Base-by-base conservation (phyloP, 1,140 invertebrate species). In the Tetramorium parvispinum region DNA sequence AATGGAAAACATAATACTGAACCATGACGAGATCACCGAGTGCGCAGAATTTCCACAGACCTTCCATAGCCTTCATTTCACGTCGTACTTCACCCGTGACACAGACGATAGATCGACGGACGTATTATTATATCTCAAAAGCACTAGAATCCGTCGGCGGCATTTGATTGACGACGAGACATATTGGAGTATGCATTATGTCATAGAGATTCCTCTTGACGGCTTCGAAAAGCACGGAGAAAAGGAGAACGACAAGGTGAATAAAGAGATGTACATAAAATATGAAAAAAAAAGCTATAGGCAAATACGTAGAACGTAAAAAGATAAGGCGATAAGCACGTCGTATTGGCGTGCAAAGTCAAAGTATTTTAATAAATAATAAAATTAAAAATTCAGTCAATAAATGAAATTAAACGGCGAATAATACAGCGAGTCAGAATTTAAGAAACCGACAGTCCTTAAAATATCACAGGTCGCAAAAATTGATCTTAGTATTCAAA, bases 111-210 rank as follows among this genome's bases (percentile, higher is more conserved):
- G 63, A 77, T 90, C 61, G 81, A 81, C 81, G 68, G 68, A 86
- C 61, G 85, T 59, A 83, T 91, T 91, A 86, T 89, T 89, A 87
- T 91, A 90, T 90, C 83, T 90, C 77, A 77, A 90, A 90, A 65
- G 79, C 88, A 90, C 81, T 88, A 82, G 86, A 81, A 88, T 59
- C 86, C 78, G 24, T 87, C 76, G 76, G 21, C 55, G 87, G 55
- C 68, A 82, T 89, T 88, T 86, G 88, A 90, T 90, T 85, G 89
- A 89, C 88, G 87, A 89, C 59, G 37, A 79, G 88, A 59, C 88
- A 49, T 83, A 89, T 82, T 87, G 85, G 53, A 88, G 77, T 59
- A 77, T 77, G 63, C 59, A 73, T 65, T 85, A n/a, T n/a, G 18
- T 78, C 66, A 75, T 87, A 81, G 66, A 88, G 57, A 87, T 75